Conservation (phyloP, 2,797 vertebrate species). For the Chiroxiphia lanceolata region DNA sequence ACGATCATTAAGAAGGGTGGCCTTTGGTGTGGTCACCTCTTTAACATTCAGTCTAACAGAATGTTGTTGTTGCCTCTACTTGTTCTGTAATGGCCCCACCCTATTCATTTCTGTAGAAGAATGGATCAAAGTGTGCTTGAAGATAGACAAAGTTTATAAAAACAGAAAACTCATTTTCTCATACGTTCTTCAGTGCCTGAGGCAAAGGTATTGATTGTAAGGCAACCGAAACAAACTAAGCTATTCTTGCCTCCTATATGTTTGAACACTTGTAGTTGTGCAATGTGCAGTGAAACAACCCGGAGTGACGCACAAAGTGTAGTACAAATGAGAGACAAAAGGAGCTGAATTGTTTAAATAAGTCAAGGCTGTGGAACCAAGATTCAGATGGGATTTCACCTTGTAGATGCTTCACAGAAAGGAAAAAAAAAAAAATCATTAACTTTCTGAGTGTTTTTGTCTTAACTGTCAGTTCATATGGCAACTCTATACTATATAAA, state of each 20-base stretch:
- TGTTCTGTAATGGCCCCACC: constrained; percentile 43
- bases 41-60: constrained; percentile 40
- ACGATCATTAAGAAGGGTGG: neutral
- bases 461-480: constrained; percentile 9
- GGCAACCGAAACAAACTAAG: constrained; percentile 53
- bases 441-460: constrained; percentile 8
- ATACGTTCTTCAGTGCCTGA: constrained; percentile 24
- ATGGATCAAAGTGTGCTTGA: constrained; percentile 70
- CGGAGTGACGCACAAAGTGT: neutral
- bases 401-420: neutral
- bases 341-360: constrained; percentile 22
- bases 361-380: neutral
- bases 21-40: constrained; percentile 51
- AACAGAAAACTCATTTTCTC: constrained; percentile 62
- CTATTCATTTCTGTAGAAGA: constrained; percentile 48
- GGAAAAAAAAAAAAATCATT: neutral
- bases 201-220: constrained; percentile 67
- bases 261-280: constrained; percentile 32
- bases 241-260: constrained; percentile 8
- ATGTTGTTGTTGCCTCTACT: constrained; percentile 22
- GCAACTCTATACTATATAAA: neutral
- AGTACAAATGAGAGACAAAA: constrained; percentile 5
- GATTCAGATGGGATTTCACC: neutral
- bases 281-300: constrained; percentile 9
- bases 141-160: constrained; percentile 61